Conservation (phyloP, 2,888 invertebrate genomes). For the Dysmachus trigonus region DNA sequence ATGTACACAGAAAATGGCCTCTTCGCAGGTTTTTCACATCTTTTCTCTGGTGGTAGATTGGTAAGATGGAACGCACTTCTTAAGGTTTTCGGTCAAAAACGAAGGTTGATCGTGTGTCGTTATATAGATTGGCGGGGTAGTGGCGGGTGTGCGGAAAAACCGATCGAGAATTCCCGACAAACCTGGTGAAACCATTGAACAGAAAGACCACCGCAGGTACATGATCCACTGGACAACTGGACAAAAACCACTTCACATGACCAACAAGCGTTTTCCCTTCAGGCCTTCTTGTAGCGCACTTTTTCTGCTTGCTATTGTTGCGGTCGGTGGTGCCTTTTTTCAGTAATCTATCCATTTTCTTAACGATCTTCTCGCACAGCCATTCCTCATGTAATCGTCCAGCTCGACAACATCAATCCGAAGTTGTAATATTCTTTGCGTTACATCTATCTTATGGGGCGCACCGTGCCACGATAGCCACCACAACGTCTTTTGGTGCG, state of each 20-base stretch:
- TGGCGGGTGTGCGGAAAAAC: neutral
- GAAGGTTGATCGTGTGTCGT: neutral
- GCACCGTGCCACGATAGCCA: slow-evolving; percentile 12
- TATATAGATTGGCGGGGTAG: neutral
- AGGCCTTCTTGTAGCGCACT: slow-evolving; percentile 33
- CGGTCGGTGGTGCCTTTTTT: slow-evolving; percentile 17
- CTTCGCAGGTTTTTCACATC: slow-evolving; percentile 27
- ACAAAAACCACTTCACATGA: slow-evolving; percentile 41
- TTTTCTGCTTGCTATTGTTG: slow-evolving; percentile 10
- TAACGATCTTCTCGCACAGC: slow-evolving; percentile 31
- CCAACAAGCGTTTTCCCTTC: slow-evolving; percentile 31
- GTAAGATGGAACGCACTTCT: slow-evolving; percentile 9
- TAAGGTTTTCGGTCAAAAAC: neutral
- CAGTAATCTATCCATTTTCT: slow-evolving; percentile 13
- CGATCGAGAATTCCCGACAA: neutral
- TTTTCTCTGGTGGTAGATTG: slow-evolving; percentile 14
- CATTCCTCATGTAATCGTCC: slow-evolving; percentile 40
- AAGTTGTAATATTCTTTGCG: slow-evolving; percentile 28
- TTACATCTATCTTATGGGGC: slow-evolving; percentile 36
- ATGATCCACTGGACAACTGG: slow-evolving; percentile 17
- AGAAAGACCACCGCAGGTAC: slow-evolving; percentile 41
- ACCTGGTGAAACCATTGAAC: slow-evolving; percentile 15
- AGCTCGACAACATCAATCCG: slow-evolving; percentile 44
- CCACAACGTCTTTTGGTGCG: neutral
- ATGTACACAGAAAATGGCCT: slow-evolving; percentile 1